These are phyloP conservation scores for Thecophora atra DNA, from an alignment of 2,888 invertebrate species.

Conservation along the genomic window DNA sequence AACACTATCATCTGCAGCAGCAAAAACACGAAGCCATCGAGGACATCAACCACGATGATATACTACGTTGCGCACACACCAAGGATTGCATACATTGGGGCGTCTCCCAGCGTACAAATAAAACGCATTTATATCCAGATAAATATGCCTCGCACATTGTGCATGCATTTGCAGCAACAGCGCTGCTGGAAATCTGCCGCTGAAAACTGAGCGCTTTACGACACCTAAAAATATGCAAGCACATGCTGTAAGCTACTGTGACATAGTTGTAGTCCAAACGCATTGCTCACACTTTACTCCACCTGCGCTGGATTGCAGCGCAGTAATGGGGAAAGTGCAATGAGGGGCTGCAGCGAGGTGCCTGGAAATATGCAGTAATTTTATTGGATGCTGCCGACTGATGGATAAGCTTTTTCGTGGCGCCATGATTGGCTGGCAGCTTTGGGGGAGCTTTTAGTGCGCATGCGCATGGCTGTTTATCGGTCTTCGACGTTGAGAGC, in stretches of 20 bases:
- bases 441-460: constrained; percentile 55
- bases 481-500: constrained; percentile 41
- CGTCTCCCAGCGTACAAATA: constrained; percentile 58
- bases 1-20: constrained; percentile 3
- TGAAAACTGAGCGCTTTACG: background rate
- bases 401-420: constrained; percentile 30
- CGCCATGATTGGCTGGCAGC: constrained; percentile 53
- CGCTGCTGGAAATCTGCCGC: background rate
- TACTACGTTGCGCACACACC: constrained; percentile 18
- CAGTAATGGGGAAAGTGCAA: background rate
- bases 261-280: background rate
- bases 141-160: constrained; percentile 25
- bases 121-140: constrained; percentile 37
- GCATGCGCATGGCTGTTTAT: constrained; percentile 47
- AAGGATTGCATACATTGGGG: constrained; percentile 55
- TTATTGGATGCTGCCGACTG: constrained; percentile 38
- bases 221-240: constrained; percentile 27
- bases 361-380: constrained; percentile 47
- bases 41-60: background rate
- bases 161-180: constrained; percentile 17
- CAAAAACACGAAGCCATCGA: background rate
- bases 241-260: background rate
- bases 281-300: background rate
- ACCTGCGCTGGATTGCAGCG: background rate
- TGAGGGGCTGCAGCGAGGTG: constrained; percentile 7